These are phyloP conservation scores for Phainopepla nitens DNA, from an alignment of 2,113 vertebrate genomes.

Conservation along the genomic window DNA sequence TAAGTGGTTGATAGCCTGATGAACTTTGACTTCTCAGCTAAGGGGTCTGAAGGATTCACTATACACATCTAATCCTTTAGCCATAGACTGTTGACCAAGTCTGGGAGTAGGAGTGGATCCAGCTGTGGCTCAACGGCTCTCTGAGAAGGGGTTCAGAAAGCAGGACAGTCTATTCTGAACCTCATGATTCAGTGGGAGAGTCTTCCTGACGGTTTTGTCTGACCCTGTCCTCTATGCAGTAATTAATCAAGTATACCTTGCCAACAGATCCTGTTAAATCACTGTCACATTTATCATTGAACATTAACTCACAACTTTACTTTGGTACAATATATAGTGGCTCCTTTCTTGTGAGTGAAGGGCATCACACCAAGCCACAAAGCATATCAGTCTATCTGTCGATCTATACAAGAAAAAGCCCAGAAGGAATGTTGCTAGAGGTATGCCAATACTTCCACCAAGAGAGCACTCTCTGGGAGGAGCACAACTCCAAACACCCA, in stretches of 20 bases:
- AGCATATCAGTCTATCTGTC: neutral
- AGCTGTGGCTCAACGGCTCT: neutral
- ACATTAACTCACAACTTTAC: neutral
- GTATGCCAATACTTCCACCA: neutral
- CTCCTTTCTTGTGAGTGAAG: neutral
- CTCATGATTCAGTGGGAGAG: neutral
- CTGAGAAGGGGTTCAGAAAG: neutral
- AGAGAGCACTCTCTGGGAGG: neutral
- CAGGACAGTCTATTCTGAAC: neutral
- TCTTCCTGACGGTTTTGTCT: neutral
- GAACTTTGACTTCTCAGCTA: neutral
- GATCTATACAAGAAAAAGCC: too few relatives aligned
- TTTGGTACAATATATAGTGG: neutral
- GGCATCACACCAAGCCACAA: neutral
- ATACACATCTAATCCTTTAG: neutral
- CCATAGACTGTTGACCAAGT: neutral
- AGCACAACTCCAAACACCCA: neutral
- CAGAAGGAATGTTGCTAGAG: neutral
- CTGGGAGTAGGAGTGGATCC: neutral
- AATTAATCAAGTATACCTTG: neutral
- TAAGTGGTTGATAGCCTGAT: neutral
- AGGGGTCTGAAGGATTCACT: neutral
- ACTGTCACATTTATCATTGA: neutral
- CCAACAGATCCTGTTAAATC: neutral
- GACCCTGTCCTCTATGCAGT: neutral